Base-by-base conservation (phyloP, 2,797 vertebrate genomes). In the Gadopsis marmoratus region DNA sequence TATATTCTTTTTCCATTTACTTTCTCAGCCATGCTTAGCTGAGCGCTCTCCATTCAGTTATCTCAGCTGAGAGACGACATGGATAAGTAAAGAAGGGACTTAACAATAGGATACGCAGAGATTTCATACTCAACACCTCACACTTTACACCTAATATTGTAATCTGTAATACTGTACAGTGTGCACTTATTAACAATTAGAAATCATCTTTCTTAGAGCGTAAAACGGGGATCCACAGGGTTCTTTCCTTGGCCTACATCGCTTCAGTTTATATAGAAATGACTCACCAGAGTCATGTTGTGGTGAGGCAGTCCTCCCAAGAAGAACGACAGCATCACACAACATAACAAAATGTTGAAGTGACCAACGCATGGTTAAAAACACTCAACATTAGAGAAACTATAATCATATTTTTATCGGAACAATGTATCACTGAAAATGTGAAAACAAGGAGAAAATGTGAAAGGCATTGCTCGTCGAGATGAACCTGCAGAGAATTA, bases 321-420 rank as follows among this genome's bases (percentile, higher is more conserved):
- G 17, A 21, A 19, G 47, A 48, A 21, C 1, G 7, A 48, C 16
- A 45, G 43, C 43, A 45, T 26, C 26, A 26, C 26, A 26, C 26
- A 26, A 26, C 26, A 26, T 26, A 26, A 26, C 26, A 26, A 26
- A 26, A 26, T 26, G 26, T 26, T 26, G 26, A 26, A 26, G 26
- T 26, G 26, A 26, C 26, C 26, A 26, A 26, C 26, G 26, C 56
- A 31, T 48, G 17, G 63, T 33, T 43, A 53, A 10, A 39, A 69
- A 35, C 35, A 35, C 41, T 65, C 26, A 59, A 33, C 43, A 68
- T 7, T 63, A 61, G 58, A 63, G 58, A 60, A 68, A 11, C 10
- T 33, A 51, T 43, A 54, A 77, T 58, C 54, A 70, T 58, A 50
- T 48, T 70, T 61, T 29, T 53, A 68, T 41, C n/a, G 55, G 31